Percentiles rank a stretch among this genome's conserved stretches.
Evolutionary conservation across 2,113 vertebrate species (phyloP).

Genomic region (Melanostigma gelatinosum): DNA sequence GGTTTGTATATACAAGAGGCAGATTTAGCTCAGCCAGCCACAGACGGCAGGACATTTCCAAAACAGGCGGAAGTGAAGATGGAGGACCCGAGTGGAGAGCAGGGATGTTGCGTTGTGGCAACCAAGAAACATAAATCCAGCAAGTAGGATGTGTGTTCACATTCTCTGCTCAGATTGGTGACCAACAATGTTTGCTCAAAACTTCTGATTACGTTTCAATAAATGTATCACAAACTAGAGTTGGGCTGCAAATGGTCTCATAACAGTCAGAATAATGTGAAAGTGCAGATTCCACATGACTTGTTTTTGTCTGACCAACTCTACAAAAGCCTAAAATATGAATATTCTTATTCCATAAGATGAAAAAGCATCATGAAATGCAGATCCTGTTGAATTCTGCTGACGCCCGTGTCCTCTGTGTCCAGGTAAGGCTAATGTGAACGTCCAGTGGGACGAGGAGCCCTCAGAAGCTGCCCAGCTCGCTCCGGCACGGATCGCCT

Average conservation of each 20-base stretch:
- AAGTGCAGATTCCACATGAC: too few relatives aligned
- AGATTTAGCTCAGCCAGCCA: conserved; percentile 29
- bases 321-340: not conserved
- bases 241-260: not conserved
- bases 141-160: not conserved
- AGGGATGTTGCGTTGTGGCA: not conserved
- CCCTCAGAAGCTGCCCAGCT: conserved; percentile 82
- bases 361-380: not conserved
- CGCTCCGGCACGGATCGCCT: conserved; percentile 90
- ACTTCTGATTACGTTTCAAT: not conserved
- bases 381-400: too few relatives aligned
- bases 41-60: not conserved
- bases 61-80: conserved; percentile 5
- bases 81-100: not conserved
- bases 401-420: not conserved
- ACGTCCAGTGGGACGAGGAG: conserved; percentile 92
- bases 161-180: not conserved
- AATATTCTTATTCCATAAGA: not conserved
- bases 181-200: not conserved
- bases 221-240: not conserved
- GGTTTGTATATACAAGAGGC: conserved; percentile 20
- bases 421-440: conserved; percentile 92
- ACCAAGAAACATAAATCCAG: not conserved
- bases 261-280: not conserved
- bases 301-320: not conserved